A percentile compares a stretch with the other conserved stretches of the same genome.
Conservation (phyloP, 2,113 vertebrate genomes). For the Pseudopipra pipra region DNA sequence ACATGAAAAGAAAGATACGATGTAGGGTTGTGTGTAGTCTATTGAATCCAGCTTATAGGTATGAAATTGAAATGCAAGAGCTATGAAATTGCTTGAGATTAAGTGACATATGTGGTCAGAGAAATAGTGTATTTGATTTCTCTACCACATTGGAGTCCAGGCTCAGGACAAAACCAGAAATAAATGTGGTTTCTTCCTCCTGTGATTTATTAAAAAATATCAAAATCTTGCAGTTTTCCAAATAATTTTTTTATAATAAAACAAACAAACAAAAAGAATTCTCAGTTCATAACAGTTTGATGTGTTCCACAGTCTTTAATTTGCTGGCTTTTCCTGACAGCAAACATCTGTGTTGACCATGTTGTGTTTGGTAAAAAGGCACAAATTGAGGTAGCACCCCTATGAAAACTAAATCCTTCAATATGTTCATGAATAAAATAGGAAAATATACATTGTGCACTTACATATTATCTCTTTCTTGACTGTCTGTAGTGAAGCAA, state of each 20-base stretch:
- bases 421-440: neutral
- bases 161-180: neutral
- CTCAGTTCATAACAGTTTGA: neutral
- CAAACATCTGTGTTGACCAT: neutral
- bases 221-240: neutral
- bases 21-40: neutral
- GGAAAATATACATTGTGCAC: neutral
- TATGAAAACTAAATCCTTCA: neutral
- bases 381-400: rapidly evolving
- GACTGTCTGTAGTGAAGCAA: neutral
- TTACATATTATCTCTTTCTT: neutral
- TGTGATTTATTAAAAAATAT: neutral
- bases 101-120: neutral
- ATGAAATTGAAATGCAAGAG: conserved; percentile 45
- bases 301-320: neutral
- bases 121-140: neutral
- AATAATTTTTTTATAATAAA: neutral
- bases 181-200: neutral
- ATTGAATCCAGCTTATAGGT: neutral
- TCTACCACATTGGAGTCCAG: neutral
- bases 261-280: neutral
- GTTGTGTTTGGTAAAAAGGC: neutral
- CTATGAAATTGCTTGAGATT: conserved; percentile 42
- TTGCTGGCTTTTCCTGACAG: neutral
- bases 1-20: neutral